Base-by-base conservation (phyloP, 1,140 invertebrate species). In the Cyphomyrmex costatus region DNA sequence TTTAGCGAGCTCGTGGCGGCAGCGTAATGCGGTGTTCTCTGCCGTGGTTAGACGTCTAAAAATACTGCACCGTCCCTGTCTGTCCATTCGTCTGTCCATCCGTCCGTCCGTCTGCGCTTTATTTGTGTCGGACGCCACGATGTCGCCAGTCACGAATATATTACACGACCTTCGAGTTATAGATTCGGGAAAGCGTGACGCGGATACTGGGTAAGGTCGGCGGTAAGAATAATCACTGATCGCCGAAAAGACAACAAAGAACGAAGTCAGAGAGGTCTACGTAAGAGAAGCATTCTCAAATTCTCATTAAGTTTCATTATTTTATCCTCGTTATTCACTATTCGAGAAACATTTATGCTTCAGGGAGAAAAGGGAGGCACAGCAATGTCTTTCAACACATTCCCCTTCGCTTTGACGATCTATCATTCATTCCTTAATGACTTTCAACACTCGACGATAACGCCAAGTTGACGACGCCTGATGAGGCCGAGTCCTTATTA, bases 101-200 rank as follows among this genome's bases (percentile, higher is more conserved):
- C 76, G 46, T 84, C 36, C 51, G 16, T 49, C 56, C 51, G 63
- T 68, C 49, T 73, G 66, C 27, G 65, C 85, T 70, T 88, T 90
- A 85, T 87, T 89, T 86, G 42, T 86, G 68, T 30, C 53, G 74
- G 56, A 78, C 80, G 87, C 60, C 87, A 87, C 68, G 68, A 30
- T 87, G 82, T 89, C 88, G 88, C 88, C 80, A 89, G 21, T 27
- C 77, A 76, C 51, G 61, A 74, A 70, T 86, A 70, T 49, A 90
- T 91, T 88, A 89, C 70, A 36, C 85, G 85, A 85, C 86, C 86
- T 91, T 90, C 85, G 87, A 73, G 58, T 83, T 87, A 89, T 88
- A 68, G 85, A 90, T 91, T 90, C 74, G 73, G 58, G 14, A 90
- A 86, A 86, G 61, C 73, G 51, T 46, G 36, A 73, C 24, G 21